phyloP scores from a whole-genome alignment of 1,140 invertebrate genomes.

The Yoshiicerus persimilis region DNA sequence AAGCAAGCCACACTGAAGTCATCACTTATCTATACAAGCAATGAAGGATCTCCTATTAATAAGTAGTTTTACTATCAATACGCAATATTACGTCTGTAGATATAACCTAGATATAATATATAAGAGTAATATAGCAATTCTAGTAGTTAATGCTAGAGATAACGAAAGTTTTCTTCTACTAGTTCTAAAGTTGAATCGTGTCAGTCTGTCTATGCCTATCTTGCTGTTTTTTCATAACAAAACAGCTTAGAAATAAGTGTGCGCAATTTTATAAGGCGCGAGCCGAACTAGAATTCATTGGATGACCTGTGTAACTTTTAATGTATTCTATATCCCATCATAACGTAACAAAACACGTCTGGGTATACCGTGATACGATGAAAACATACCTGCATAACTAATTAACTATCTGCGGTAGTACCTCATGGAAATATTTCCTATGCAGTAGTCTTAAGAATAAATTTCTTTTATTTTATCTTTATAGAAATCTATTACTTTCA shows the following conservation, averaged over 20 bases:
- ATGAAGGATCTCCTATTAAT: no score
- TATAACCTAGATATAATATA: neutral
- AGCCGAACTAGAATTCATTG: conserved; percentile 6
- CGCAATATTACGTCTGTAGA: no score
- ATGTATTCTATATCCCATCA: neutral
- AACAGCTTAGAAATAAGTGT: conserved; percentile 16
- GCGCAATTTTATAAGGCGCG: conserved; percentile 9
- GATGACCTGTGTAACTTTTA: neutral
- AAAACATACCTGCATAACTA: neutral
- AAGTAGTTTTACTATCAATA: no score
- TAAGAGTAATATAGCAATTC: neutral
- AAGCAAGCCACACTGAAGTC: neutral
- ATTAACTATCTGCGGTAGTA: neutral
- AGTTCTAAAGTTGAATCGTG: neutral
- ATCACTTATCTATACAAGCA: no score
- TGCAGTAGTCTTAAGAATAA: neutral
- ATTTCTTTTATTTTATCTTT: neutral
- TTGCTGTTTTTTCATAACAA: neutral
- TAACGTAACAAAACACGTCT: neutral
- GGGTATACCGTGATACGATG: neutral
- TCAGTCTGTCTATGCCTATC: neutral
- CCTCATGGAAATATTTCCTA: neutral
- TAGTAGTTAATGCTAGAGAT: neutral
- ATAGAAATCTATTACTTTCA: neutral
- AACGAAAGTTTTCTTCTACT: neutral